These are phyloP conservation scores for Andricus quercusramuli DNA, from an alignment of 2,888 invertebrate genomes.

Conservation along the genomic window DNA sequence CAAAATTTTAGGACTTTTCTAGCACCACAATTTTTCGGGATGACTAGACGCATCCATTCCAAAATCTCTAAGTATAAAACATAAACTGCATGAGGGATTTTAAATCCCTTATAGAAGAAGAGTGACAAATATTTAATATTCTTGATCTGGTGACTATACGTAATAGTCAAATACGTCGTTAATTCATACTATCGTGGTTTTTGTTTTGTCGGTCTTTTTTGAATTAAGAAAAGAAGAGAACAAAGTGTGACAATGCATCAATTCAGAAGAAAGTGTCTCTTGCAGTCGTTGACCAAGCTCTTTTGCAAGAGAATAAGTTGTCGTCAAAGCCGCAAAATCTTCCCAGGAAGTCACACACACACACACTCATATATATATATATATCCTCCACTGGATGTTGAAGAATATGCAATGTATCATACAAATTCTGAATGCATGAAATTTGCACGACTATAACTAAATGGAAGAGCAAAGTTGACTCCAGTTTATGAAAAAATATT, in stretches of 20 bases:
- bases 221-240: neutral
- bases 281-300: constrained; percentile 27
- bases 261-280: constrained; percentile 26
- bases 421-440: neutral
- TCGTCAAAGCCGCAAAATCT: neutral
- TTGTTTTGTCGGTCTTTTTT: neutral
- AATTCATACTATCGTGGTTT: neutral
- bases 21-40: too few relatives aligned
- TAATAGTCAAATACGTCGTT: neutral
- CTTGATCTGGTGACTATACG: too few relatives aligned
- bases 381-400: neutral
- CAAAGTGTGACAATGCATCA: constrained; percentile 6
- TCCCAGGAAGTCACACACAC: neutral
- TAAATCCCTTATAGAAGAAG: too few relatives aligned
- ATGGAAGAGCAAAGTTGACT: neutral
- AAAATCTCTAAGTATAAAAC: too few relatives aligned
- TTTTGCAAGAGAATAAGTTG: neutral
- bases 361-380: neutral
- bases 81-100: too few relatives aligned
- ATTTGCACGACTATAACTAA: neutral
- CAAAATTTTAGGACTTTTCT: too few relatives aligned
- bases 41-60: too few relatives aligned
- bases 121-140: too few relatives aligned
- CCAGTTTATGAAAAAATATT: neutral
- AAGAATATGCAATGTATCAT: neutral